Percentiles rank a stretch among this genome's conserved stretches.
phyloP scores from a whole-genome alignment of 2,797 vertebrate species.

The Distichodus sexfasciatus region DNA sequence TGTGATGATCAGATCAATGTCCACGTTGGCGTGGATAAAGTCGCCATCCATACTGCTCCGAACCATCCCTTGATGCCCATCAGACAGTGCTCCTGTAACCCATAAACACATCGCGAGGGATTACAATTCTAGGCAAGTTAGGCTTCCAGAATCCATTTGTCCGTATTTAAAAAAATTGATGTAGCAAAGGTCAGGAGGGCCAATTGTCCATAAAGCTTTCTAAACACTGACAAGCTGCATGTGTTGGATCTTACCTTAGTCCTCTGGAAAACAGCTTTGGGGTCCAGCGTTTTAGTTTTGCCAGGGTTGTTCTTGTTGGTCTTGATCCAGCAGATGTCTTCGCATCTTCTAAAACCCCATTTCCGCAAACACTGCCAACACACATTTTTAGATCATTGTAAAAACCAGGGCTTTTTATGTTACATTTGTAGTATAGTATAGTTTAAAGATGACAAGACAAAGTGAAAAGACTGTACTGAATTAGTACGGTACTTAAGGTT shows the following conservation, averaged over 20 bases:
- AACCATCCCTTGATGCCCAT: conserved; percentile 99
- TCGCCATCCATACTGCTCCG: conserved; percentile 92
- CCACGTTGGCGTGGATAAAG: conserved; percentile 97
- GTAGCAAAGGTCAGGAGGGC: background rate
- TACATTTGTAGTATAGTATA: too few relatives aligned
- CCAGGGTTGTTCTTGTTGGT: conserved; percentile 98
- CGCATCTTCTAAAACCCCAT: conserved; percentile 96
- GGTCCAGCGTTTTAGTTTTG: conserved; percentile 95
- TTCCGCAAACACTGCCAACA: conserved; percentile 88
- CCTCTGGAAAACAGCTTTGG: conserved; percentile 96
- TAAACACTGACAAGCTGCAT: background rate
- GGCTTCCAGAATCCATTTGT: too few relatives aligned
- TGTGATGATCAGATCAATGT: conserved; percentile 97
- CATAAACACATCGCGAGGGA: background rate
- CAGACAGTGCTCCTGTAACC: conserved; percentile 91
- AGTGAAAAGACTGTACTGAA: too few relatives aligned
- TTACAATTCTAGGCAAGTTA: too few relatives aligned
- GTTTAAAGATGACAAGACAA: too few relatives aligned
- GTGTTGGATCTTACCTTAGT: conserved; percentile 85
- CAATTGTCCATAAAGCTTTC: background rate
- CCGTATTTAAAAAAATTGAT: background rate
- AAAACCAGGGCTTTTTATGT: too few relatives aligned
- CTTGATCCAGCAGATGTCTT: conserved; percentile 99
- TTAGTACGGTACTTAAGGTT: too few relatives aligned
- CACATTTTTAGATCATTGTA: background rate